These are phyloP conservation scores for Tupiocoris notatus DNA, from an alignment of 2,888 invertebrate genomes.

Conservation along the genomic window DNA sequence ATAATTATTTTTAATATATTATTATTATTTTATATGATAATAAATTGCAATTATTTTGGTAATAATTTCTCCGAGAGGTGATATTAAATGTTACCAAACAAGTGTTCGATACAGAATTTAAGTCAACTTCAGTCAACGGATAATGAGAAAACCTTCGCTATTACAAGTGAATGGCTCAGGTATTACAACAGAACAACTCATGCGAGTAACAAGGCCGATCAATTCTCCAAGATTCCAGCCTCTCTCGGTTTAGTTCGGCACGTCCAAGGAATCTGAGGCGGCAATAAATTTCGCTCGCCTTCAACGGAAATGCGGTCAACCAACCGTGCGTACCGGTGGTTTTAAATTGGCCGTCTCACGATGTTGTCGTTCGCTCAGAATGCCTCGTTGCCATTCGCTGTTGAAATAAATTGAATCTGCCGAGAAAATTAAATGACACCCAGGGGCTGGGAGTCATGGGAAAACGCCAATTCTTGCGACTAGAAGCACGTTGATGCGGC, in stretches of 20 bases:
- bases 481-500: too few species aligned
- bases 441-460: background rate
- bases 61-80: too few species aligned
- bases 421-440: background rate
- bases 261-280: background rate
- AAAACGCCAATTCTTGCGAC: background rate
- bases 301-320: slow-evolving; percentile 5
- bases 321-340: background rate
- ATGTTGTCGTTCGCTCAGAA: background rate
- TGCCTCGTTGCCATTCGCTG: background rate
- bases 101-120: too few species aligned
- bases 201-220: background rate
- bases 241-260: background rate
- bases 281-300: background rate
- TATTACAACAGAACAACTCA: background rate
- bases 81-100: too few species aligned
- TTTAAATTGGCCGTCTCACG: background rate
- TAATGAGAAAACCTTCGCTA: background rate
- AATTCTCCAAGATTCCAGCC: background rate
- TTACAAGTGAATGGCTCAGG: background rate
- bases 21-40: too few species aligned
- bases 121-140: too few species aligned
- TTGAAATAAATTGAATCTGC: background rate
- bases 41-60: too few species aligned
- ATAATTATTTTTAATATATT: too few species aligned